These are phyloP conservation scores for Martes martes DNA, from an alignment of 2,113 vertebrate genomes.

Conservation along the genomic window DNA sequence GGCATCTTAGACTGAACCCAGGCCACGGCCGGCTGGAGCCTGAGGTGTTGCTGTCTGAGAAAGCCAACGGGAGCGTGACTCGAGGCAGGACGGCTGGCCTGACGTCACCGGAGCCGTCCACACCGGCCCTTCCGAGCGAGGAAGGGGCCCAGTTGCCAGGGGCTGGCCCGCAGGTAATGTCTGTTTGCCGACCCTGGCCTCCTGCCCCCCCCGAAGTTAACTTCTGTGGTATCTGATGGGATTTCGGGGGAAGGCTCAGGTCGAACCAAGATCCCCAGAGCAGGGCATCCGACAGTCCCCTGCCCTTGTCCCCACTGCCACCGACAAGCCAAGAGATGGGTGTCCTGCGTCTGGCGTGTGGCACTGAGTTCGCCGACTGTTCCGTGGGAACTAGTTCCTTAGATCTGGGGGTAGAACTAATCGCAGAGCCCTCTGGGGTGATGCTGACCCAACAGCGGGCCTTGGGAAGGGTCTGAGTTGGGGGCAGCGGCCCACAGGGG, in stretches of 20 bases:
- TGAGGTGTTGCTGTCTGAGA: slow-evolving; percentile 43
- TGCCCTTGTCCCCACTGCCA: fast-evolving
- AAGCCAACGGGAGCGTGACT: slow-evolving; percentile 32
- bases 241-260: background rate
- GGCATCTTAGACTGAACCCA: slow-evolving; percentile 94
- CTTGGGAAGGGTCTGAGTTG: background rate
- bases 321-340: fast-evolving
- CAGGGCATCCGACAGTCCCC: background rate
- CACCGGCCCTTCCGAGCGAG: background rate
- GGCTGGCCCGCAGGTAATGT: slow-evolving; percentile 78
- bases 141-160: background rate
- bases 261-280: fast-evolving
- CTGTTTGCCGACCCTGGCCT: background rate
- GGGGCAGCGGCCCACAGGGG: background rate
- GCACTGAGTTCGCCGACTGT: fast-evolving
- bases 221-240: background rate
- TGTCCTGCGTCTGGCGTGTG: fast-evolving
- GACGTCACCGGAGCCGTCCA: background rate
- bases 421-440: fast-evolving
- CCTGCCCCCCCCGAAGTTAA: background rate
- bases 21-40: slow-evolving; percentile 84
- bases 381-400: fast-evolving
- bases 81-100: background rate
- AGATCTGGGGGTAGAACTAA: fast-evolving
- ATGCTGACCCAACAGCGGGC: fast-evolving